phyloP scores from a whole-genome alignment of 2,888 invertebrate genomes.

The Koerneria pararmatus region DNA sequence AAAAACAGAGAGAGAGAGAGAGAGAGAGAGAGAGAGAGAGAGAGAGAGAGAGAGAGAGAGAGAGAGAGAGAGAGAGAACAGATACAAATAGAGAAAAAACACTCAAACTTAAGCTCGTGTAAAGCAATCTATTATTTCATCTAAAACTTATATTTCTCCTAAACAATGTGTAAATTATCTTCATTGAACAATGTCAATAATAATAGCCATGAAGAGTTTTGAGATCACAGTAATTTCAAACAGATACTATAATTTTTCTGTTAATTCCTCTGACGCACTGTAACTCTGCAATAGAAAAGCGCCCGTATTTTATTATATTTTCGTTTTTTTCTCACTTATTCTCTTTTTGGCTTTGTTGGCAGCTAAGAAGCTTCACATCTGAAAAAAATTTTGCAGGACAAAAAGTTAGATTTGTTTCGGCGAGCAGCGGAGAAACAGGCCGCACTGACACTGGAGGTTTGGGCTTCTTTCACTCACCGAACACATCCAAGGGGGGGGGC shows the following conservation, averaged over 20 bases:
- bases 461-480: not conserved
- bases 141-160: too few relatives aligned
- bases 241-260: too few relatives aligned
- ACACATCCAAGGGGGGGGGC: not conserved
- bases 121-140: too few relatives aligned
- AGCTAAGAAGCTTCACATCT: not conserved
- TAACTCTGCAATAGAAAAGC: too few relatives aligned
- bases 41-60: not conserved
- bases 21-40: not conserved
- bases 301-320: too few relatives aligned
- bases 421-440: constrained; percentile 51
- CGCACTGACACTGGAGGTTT: constrained; percentile 49
- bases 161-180: too few relatives aligned
- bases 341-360: not conserved
- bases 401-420: constrained; percentile 36
- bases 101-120: too few relatives aligned
- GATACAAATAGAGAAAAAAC: too few relatives aligned
- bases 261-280: too few relatives aligned
- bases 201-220: too few relatives aligned
- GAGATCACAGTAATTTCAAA: too few relatives aligned
- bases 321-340: not conserved
- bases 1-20: not conserved
- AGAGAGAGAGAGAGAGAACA: constrained; percentile 13
- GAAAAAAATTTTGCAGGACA: constrained; percentile 25
- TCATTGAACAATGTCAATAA: too few relatives aligned